Evolutionary conservation across 35 echinoderm and acorn worm genomes (phyloP), one percentile per base, ranked within the genome.

Genomic region (Stichopus chloronotus): DNA sequence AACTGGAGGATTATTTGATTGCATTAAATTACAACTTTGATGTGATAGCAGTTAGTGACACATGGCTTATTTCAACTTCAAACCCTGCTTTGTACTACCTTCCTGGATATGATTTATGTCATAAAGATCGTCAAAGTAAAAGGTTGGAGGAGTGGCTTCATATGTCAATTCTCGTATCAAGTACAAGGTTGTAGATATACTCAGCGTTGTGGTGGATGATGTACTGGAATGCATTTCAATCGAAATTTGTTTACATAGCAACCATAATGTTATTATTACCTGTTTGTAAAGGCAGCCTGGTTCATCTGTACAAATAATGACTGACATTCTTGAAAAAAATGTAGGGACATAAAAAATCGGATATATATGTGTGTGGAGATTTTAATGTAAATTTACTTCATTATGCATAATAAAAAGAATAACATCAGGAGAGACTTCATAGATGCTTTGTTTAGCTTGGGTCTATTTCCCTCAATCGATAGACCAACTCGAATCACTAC

Each of bases 311-410:
- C 52, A 58, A 53, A 56, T 83, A 52, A 6, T 83, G 80, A 83
- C 80, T 43, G 80, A 83, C 24, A 83, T 17, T 58, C 9, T 85
- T 8, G n/a, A 55, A 85, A 85, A 85, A 85, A 7, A 85, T 85
- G 82, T 85, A 56, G 54, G n/a, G 54, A 58, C 30, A 57, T 58
- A 85, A 85, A 54, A 85, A 5, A 19, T 85, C 76, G 76, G 76
- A 78, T 25, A 23, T 78, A 23, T 22, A 78, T 23, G 20, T 78
- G 20, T 85, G 52, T 56, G 82, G 82, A 56, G 82, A 85, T 58
- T 85, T 85, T 85, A 85, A 85, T 85, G 56, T 56, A 85, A 85
- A 85, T 85, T 58, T 2, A 54, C 43, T 85, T 57, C 52, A 84
- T 57, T 56, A n/a, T n/a, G n/a, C n/a, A n/a, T n/a, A n/a, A 85